A percentile compares a stretch with the other conserved stretches of the same genome.
Evolutionary conservation across 2,888 invertebrate species (phyloP).

Genomic region (Stramonita haemastoma): DNA sequence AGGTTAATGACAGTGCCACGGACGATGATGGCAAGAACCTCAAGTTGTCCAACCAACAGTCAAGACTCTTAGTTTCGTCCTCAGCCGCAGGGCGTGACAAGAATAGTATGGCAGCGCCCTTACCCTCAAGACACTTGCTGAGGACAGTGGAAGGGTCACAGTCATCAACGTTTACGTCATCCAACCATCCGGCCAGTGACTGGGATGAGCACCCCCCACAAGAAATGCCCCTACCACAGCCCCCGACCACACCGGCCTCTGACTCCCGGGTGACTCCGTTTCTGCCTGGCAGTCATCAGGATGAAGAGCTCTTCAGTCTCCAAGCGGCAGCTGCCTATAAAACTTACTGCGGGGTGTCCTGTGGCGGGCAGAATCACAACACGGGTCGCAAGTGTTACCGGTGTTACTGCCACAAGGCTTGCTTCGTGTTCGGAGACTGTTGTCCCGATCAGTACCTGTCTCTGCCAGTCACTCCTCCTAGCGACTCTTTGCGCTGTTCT

Average conservation of each 20-base stretch:
- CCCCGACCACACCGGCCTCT: neutral
- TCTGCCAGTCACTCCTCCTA: neutral
- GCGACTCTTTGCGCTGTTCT: neutral
- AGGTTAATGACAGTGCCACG: neutral
- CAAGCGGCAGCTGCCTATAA: conserved; percentile 12
- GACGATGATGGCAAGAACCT: neutral
- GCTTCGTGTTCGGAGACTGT: conserved; percentile 39
- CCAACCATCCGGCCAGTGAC: neutral
- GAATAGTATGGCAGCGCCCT: neutral
- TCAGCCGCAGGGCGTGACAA: neutral
- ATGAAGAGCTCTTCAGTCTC: neutral
- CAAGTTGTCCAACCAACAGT: neutral
- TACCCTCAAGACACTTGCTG: neutral
- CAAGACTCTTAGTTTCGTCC: neutral
- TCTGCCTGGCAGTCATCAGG: neutral
- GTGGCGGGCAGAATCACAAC: neutral
- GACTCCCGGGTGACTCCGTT: neutral
- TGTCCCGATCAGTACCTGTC: conserved; percentile 36
- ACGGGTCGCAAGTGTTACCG: neutral
- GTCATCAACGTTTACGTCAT: neutral
- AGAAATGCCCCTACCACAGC: neutral
- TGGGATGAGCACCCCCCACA: neutral
- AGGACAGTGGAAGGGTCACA: neutral
- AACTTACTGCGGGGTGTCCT: conserved; percentile 16
- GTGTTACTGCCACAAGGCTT: conserved; percentile 37